A percentile compares a stretch with the other conserved stretches of the same genome.
phyloP scores from a whole-genome alignment of 2,113 vertebrate genomes.

The Setophaga petechia region DNA sequence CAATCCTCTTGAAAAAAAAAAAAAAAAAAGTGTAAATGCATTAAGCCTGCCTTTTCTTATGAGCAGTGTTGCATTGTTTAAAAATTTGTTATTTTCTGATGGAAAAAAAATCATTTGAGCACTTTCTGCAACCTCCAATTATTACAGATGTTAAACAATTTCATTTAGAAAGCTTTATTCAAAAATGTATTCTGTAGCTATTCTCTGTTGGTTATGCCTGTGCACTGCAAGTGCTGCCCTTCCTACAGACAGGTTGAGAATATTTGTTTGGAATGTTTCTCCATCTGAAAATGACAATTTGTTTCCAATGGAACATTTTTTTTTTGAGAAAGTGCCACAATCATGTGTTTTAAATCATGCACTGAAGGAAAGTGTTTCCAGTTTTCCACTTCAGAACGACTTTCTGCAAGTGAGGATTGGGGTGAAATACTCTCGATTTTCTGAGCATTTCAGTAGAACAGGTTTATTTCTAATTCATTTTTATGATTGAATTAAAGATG shows the following conservation, averaged over 20 bases:
- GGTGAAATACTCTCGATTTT: not conserved
- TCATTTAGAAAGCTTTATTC: not conserved
- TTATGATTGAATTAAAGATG: not conserved
- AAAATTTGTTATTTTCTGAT: not conserved
- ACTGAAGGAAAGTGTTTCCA: not conserved
- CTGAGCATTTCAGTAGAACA: not conserved
- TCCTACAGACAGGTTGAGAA: not conserved
- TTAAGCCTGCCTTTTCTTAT: not conserved
- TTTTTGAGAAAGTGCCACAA: not conserved
- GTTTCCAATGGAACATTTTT: not conserved
- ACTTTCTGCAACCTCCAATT: not conserved
- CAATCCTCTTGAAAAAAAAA: not conserved
- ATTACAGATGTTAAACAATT: not conserved
- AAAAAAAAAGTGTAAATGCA: not conserved
- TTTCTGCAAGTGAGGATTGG: not conserved
- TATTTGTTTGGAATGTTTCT: not conserved
- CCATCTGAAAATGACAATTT: not conserved
- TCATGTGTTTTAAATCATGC: not conserved
- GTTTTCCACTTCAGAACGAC: not conserved
- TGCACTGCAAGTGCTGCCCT: not conserved
- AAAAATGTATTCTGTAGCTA: not conserved
- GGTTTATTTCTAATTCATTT: not conserved
- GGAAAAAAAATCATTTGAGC: not conserved
- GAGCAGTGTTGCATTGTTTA: not conserved
- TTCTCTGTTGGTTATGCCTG: not conserved